phyloP scores from a whole-genome alignment of 2,888 invertebrate genomes.

The Sarcophaga caerulescens region DNA sequence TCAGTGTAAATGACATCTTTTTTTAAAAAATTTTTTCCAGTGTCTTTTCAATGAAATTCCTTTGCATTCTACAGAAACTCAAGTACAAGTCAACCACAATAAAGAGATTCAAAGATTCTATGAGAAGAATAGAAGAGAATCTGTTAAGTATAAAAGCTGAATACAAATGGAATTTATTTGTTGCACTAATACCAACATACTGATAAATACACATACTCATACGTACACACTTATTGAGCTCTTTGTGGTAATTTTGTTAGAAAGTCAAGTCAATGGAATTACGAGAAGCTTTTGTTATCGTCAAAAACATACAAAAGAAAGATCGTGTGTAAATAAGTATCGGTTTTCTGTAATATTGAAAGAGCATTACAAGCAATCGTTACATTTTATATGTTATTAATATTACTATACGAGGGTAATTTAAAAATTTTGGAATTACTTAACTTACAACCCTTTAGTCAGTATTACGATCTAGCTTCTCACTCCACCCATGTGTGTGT shows the following conservation, averaged over 20 bases:
- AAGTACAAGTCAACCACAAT: constrained; percentile 13
- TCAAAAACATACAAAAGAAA: not conserved
- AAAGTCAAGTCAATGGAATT: not conserved
- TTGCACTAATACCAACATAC: not conserved
- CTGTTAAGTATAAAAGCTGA: not conserved
- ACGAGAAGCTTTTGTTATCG: not conserved
- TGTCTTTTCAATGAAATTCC: not conserved
- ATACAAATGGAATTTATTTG: constrained; percentile 8
- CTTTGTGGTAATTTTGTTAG: not conserved
- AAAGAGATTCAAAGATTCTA: not conserved
- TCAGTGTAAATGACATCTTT: not conserved
- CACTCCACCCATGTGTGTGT: no score
- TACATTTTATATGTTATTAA: no score
- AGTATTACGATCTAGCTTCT: no score
- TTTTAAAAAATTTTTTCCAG: not conserved
- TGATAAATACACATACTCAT: not conserved
- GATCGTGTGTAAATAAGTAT: not conserved
- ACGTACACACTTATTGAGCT: not conserved
- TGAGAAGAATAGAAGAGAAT: not conserved
- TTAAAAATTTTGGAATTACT: no score
- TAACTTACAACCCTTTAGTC: no score
- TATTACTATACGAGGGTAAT: no score
- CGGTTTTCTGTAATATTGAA: not conserved
- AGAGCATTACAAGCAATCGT: not conserved
- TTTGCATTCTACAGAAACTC: not conserved